Conservation (phyloP, 2,797 vertebrate genomes). For the Enteromius thamalakanensis region DNA sequence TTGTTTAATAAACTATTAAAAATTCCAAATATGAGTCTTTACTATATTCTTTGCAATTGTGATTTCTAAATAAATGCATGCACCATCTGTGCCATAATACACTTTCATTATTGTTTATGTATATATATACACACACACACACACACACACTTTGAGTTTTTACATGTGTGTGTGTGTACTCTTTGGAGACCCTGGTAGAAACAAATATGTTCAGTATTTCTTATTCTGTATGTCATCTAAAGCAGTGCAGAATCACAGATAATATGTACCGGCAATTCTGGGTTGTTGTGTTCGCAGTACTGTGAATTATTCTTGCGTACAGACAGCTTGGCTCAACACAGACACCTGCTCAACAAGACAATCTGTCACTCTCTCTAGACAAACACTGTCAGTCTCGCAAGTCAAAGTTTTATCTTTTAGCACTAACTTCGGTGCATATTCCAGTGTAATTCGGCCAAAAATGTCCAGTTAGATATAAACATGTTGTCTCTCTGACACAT, state of each 20-base stretch:
- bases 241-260: background rate
- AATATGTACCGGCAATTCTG: background rate
- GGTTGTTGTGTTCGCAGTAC: background rate
- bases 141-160: too few species aligned
- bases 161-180: background rate
- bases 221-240: slow-evolving; percentile 14
- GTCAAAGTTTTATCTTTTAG: slow-evolving; percentile 15
- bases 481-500: background rate
- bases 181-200: background rate
- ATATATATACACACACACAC: too few species aligned
- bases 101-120: too few species aligned
- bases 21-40: too few species aligned
- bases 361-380: slow-evolving; percentile 26
- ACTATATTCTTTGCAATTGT: too few species aligned
- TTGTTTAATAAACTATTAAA: too few species aligned
- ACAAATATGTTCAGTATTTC: background rate
- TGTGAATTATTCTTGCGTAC: slow-evolving; percentile 6
- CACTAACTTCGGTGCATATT: background rate
- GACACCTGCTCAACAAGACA: slow-evolving; percentile 36
- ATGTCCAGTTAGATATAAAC: background rate
- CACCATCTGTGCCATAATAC: too few species aligned
- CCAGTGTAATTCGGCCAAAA: slow-evolving; percentile 1
- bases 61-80: too few species aligned
- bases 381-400: slow-evolving; percentile 11
- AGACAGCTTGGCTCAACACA: slow-evolving; percentile 29